Evolutionary conservation across 2,797 vertebrate species (phyloP).

Genomic region (Eulemur coronatus): DNA sequence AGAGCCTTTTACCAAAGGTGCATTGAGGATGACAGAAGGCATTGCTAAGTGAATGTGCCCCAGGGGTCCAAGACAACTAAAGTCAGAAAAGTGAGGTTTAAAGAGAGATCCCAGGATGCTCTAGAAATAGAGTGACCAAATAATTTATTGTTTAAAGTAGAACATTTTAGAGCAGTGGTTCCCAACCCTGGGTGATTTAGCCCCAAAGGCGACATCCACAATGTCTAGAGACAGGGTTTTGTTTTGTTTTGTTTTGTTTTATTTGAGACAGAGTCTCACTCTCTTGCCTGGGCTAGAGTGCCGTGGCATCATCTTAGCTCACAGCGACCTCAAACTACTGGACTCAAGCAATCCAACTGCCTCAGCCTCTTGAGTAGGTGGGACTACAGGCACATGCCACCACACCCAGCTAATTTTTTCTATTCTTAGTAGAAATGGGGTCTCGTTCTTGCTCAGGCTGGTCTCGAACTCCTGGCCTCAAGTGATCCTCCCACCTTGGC

Average conservation of each 20-base stretch:
- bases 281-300: too few species aligned
- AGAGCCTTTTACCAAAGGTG: background rate
- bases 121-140: background rate
- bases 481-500: background rate
- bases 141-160: background rate
- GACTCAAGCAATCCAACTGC: too few species aligned
- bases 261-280: too few species aligned
- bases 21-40: accelerated
- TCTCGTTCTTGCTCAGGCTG: background rate
- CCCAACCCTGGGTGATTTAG: background rate
- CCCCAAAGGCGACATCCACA: background rate
- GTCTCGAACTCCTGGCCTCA: background rate
- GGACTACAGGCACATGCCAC: background rate
- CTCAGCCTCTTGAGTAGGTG: too few species aligned
- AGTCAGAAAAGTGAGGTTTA: background rate
- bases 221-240: background rate
- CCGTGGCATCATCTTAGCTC: too few species aligned
- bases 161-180: background rate
- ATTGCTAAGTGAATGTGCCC: background rate
- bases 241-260: too few species aligned
- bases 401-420: background rate
- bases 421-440: background rate
- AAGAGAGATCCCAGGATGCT: background rate
- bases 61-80: background rate
- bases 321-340: too few species aligned